Evolutionary conservation across 2,888 invertebrate genomes (phyloP), one percentile per base, ranked within the genome.

Genomic region (Busseola fusca): DNA sequence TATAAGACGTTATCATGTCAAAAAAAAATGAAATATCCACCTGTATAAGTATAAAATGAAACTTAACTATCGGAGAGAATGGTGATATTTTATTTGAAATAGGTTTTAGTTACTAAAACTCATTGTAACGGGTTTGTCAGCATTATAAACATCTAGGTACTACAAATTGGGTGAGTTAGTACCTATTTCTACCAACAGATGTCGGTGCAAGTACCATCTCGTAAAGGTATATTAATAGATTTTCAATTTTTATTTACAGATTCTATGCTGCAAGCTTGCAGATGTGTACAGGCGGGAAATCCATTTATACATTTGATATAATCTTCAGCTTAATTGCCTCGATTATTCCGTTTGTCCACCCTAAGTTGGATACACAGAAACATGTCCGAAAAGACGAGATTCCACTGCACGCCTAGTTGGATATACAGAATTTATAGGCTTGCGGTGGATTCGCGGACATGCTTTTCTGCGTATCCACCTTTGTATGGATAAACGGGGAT

Each of bases 101-200:
- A 30, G 7, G 30, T 62, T 16, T 16, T 45, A 27, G 0, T 10
- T 10, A n/a, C 6, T 25, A 52, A 64, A n/a, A n/a, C 45, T 45
- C 30, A 30, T 45, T 45, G 45, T 40, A 64, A 27, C 16, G 16
- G n/a, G n/a, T n/a, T 52, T 21, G 9, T 25, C 25, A 37, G 16
- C 48, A 18, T 9, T 27, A 45, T 27, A 27, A 30, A 12, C 1
- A 45, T 1, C 7, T n/a, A 7, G 7, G 7, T 30, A 12, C 21
- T 7, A 25, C 9, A 58, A 58, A 72, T 42, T 9, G 1, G 7
- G 7, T 27, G 48, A 16, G n/a, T 21, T 34, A 25, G 54, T 54
- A 54, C n/a, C 30, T 25, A 48, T 52, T 66, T 52, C 14, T 48
- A 48, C 16, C 37, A 50, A 25, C n/a, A 40, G 48, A 58, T 71